phyloP scores from a whole-genome alignment of 2,797 vertebrate genomes.

The Micromesistius poutassou region DNA sequence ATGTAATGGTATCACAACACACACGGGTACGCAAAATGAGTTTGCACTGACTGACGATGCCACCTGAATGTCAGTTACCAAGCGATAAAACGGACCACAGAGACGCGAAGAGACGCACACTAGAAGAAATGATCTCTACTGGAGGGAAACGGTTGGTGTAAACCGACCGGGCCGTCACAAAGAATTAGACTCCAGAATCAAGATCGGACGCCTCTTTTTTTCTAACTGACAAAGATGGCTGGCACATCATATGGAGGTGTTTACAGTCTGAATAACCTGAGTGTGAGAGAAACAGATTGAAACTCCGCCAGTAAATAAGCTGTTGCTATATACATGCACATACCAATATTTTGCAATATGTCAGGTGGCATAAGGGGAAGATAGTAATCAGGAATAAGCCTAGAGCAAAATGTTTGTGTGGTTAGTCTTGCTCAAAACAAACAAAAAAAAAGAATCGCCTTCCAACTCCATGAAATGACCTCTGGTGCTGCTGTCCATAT shows the following conservation, averaged over 20 bases:
- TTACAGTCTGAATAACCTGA: slow-evolving; percentile 64
- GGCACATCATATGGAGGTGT: slow-evolving; percentile 47
- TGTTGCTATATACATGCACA: slow-evolving; percentile 46
- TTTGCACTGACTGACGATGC: neutral
- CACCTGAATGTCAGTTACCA: neutral
- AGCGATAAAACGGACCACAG: neutral
- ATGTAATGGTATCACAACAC: neutral
- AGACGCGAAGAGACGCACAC: neutral
- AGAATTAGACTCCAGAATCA: neutral
- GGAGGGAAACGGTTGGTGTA: neutral
- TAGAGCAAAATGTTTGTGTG: neutral
- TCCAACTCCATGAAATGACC: neutral
- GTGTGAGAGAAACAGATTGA: slow-evolving; percentile 31
- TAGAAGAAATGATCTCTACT: neutral
- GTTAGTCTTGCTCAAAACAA: neutral
- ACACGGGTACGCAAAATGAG: neutral
- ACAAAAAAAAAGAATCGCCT: neutral
- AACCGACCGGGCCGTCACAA: neutral
- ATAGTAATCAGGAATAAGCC: neutral
- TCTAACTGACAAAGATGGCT: slow-evolving; percentile 14
- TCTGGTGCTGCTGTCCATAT: neutral
- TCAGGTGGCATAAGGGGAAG: neutral
- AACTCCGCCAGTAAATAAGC: slow-evolving; percentile 45
- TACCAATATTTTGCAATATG: neutral
- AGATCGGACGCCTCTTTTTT: neutral